Evolutionary conservation across 2,888 invertebrate genomes (phyloP).

Genomic region (Rhaphigaster nebulosa): DNA sequence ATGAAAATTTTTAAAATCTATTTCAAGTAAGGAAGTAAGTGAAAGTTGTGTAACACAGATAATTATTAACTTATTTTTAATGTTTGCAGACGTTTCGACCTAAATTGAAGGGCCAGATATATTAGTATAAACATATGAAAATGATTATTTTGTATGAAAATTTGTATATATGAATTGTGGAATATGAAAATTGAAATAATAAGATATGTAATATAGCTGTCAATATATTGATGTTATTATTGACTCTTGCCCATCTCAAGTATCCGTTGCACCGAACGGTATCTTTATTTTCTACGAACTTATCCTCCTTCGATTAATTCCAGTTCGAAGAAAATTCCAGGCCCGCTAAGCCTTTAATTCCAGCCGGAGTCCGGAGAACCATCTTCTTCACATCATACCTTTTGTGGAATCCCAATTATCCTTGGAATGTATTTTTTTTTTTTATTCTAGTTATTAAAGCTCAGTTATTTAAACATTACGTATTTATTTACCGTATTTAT

Average conservation of each 20-base stretch:
- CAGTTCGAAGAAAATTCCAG: neutral
- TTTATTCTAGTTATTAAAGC: neutral
- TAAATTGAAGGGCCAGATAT: too few relatives aligned
- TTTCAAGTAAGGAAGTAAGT: too few relatives aligned
- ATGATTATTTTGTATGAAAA: too few relatives aligned
- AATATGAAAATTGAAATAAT: too few relatives aligned
- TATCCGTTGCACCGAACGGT: neutral
- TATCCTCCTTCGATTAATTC: neutral
- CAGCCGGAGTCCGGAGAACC: neutral
- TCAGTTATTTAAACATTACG: neutral
- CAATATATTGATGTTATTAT: neutral
- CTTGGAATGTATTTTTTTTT: neutral
- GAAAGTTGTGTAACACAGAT: too few relatives aligned
- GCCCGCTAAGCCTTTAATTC: neutral
- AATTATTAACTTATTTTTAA: too few relatives aligned
- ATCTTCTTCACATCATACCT: conserved; percentile 3
- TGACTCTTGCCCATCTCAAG: too few relatives aligned
- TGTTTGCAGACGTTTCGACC: too few relatives aligned
- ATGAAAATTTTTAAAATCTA: too few relatives aligned
- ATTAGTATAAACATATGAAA: too few relatives aligned
- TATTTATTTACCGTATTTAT: neutral
- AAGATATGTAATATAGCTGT: too few relatives aligned
- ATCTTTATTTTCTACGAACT: neutral
- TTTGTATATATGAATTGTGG: too few relatives aligned
- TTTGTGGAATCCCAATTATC: neutral